Conservation (phyloP, 2,797 vertebrate genomes). For the Pachyuromys duprasi region DNA sequence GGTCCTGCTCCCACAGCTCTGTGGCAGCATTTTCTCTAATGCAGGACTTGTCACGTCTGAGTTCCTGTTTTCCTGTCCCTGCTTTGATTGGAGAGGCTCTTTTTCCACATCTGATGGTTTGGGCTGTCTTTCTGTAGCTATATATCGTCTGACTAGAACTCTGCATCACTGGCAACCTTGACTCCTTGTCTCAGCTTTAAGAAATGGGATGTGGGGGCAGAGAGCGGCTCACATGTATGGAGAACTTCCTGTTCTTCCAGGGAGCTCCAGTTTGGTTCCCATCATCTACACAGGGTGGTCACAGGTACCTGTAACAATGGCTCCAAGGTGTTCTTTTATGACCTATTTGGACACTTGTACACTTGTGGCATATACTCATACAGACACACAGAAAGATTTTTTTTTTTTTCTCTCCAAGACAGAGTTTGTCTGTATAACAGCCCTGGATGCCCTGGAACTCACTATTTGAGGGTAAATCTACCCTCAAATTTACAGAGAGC, state of each 20-base stretch:
- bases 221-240: neutral
- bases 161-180: neutral
- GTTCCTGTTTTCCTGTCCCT: neutral
- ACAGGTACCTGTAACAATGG: neutral
- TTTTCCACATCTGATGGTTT: neutral
- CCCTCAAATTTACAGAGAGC: neutral
- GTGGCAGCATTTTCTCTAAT: neutral
- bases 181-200: neutral
- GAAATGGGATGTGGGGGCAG: neutral
- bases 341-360: neutral
- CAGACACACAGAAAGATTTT: neutral
- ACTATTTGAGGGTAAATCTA: neutral
- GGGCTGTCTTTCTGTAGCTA: neutral
- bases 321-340: neutral
- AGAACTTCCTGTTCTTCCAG: neutral
- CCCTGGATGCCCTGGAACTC: neutral
- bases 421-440: too few species aligned
- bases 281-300: neutral
- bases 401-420: neutral
- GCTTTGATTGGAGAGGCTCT: neutral
- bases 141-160: neutral
- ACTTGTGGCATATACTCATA: neutral
- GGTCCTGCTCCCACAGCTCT: neutral
- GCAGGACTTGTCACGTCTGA: neutral
- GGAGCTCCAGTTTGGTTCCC: too few species aligned